Conservation (phyloP, 2,888 invertebrate species). For the Hypomecis atomaria region DNA sequence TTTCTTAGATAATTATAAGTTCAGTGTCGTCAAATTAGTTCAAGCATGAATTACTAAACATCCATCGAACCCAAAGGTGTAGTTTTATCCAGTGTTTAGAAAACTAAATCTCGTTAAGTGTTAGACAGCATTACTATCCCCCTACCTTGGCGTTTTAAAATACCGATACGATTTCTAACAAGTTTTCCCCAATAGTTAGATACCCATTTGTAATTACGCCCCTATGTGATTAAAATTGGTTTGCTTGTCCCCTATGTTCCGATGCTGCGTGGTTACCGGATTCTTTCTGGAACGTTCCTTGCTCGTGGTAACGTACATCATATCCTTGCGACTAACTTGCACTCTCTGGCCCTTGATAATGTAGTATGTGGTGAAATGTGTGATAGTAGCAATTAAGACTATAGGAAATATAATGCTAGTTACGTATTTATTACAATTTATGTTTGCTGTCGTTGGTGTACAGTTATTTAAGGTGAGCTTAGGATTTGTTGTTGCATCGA, state of each 20-base stretch:
- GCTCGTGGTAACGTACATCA: conserved; percentile 71
- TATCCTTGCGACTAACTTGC: conserved; percentile 67
- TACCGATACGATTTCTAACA: conserved; percentile 56
- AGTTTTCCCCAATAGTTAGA: conserved; percentile 41
- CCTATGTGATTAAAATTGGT: conserved; percentile 71
- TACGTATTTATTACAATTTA: conserved; percentile 99
- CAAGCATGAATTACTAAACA: conserved; percentile 55
- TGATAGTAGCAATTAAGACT: conserved; percentile 99
- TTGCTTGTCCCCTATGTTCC: conserved; percentile 82
- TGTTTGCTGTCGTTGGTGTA: conserved; percentile 99
- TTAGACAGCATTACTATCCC: conserved; percentile 61
- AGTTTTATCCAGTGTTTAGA: conserved; percentile 46
- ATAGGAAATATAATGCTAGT: conserved; percentile 99
- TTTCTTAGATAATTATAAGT: conserved; percentile 41
- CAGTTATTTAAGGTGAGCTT: conserved; percentile 98
- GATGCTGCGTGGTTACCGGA: conserved; percentile 70
- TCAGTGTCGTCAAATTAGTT: conserved; percentile 56
- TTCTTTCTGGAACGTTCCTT: conserved; percentile 59
- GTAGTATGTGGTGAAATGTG: conserved; percentile 99
- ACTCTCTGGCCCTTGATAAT: conserved; percentile 52
- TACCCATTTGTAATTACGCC: conserved; percentile 49
- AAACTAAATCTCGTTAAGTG: conserved; percentile 50
- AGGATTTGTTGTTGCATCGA: conserved; percentile 22
- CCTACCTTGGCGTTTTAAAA: conserved; percentile 81
- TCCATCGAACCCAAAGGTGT: conserved; percentile 79